phyloP scores from a whole-genome alignment of 2,113 vertebrate genomes.

The Pomatostomus ruficeps region DNA sequence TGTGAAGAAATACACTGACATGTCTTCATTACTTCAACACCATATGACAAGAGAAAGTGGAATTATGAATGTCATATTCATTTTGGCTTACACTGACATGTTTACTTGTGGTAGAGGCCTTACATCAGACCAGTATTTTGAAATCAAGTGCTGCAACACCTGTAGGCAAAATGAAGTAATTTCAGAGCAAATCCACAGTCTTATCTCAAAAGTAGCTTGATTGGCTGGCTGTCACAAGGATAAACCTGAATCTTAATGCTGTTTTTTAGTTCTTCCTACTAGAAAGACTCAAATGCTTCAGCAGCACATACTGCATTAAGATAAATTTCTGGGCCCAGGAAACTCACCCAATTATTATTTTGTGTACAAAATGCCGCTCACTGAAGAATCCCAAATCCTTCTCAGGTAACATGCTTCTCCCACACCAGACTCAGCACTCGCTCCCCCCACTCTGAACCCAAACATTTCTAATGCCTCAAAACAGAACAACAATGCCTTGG shows the following conservation, averaged over 20 bases:
- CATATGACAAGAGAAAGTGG: not conserved
- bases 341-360: not conserved
- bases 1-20: not conserved
- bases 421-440: not conserved
- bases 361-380: not conserved
- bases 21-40: not conserved
- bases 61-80: not conserved
- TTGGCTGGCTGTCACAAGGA: not conserved
- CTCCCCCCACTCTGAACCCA: fast-evolving
- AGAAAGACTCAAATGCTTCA: not conserved
- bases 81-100: not conserved
- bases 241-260: not conserved
- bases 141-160: not conserved
- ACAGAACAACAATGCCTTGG: not conserved
- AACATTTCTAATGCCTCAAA: not conserved
- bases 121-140: not conserved
- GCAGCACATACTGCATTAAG: not conserved
- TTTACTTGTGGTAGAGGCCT: not conserved
- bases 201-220: slow-evolving; percentile 1
- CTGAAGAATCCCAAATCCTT: not conserved
- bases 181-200: not conserved
- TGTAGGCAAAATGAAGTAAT: not conserved
- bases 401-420: not conserved
- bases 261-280: not conserved
- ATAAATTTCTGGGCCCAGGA: not conserved